A percentile compares a stretch with the other conserved stretches of the same genome.
Conservation (phyloP, 2,113 vertebrate genomes). For the Propithecus coquereli region DNA sequence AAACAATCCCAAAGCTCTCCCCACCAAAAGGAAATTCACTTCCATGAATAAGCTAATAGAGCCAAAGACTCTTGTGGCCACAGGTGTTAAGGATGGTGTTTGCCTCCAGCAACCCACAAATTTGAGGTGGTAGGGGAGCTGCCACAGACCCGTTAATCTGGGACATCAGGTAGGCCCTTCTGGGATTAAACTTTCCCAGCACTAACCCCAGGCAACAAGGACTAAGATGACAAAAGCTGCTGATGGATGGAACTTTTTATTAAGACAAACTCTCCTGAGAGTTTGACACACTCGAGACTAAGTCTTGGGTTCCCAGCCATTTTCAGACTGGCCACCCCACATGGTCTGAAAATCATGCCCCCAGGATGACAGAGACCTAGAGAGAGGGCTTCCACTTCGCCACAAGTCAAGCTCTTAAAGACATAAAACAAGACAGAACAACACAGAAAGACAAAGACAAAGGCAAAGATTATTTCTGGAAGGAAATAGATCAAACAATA, state of each 20-base stretch:
- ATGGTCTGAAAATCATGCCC: not conserved
- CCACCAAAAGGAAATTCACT: not conserved
- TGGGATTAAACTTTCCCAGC: not conserved
- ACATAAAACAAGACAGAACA: not conserved
- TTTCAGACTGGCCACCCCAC: not conserved
- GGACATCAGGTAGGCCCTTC: not conserved
- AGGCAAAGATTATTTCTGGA: not conserved
- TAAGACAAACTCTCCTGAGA: not conserved
- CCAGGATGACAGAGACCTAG: not conserved
- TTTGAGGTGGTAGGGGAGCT: no score
- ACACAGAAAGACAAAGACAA: not conserved
- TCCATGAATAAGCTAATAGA: not conserved
- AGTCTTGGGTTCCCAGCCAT: not conserved
- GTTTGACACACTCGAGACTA: not conserved
- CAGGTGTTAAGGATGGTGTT: not conserved
- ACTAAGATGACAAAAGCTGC: not conserved
- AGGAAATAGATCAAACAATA: not conserved
- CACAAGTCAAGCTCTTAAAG: not conserved
- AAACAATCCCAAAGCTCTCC: not conserved
- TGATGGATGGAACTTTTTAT: not conserved
- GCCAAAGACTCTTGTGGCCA: not conserved
- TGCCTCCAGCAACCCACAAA: not conserved
- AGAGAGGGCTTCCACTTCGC: not conserved
- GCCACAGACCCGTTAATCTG: not conserved
- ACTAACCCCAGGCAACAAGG: not conserved